A percentile compares a stretch with the other conserved stretches of the same genome.
These are phyloP conservation scores for Symphodus melops DNA, from an alignment of 2,113 vertebrate species.

Conservation along the genomic window DNA sequence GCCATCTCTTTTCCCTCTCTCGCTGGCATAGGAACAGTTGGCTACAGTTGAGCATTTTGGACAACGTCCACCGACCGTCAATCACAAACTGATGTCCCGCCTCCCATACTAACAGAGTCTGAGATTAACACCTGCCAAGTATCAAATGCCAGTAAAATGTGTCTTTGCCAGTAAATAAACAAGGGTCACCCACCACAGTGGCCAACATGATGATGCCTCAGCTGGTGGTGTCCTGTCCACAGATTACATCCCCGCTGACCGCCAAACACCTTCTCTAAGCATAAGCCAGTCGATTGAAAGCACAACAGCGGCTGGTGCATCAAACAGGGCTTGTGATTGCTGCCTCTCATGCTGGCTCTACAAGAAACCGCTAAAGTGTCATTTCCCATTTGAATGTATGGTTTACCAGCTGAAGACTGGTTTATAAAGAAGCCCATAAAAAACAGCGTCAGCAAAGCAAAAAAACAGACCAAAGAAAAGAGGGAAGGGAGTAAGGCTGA, in stretches of 20 bases:
- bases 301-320: conserved; percentile 40
- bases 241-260: conserved; percentile 46
- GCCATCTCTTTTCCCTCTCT: conserved; percentile 18
- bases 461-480: background rate
- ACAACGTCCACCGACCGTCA: conserved; percentile 64
- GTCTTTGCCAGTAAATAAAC: conserved; percentile 67
- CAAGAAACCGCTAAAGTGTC: conserved; percentile 7
- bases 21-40: conserved; percentile 65
- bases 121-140: conserved; percentile 69
- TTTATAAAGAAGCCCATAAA: conserved; percentile 13
- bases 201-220: conserved; percentile 63
- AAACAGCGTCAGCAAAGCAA: background rate
- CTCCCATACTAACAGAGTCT: conserved; percentile 54
- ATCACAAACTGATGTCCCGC: conserved; percentile 61
- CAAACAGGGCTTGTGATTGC: conserved; percentile 20
- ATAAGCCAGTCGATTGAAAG: conserved; percentile 39
- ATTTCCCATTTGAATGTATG: conserved; percentile 11
- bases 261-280: conserved; percentile 16
- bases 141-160: conserved; percentile 59
- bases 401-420: background rate
- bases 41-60: conserved; percentile 67
- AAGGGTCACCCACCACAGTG: conserved; percentile 52
- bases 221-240: conserved; percentile 59
- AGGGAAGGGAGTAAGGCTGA: conserved; percentile 7
- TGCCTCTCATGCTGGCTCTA: background rate